A percentile compares a stretch with the other conserved stretches of the same genome.
Conservation (phyloP, 1,140 invertebrate genomes). For the Calycopis cecrops region DNA sequence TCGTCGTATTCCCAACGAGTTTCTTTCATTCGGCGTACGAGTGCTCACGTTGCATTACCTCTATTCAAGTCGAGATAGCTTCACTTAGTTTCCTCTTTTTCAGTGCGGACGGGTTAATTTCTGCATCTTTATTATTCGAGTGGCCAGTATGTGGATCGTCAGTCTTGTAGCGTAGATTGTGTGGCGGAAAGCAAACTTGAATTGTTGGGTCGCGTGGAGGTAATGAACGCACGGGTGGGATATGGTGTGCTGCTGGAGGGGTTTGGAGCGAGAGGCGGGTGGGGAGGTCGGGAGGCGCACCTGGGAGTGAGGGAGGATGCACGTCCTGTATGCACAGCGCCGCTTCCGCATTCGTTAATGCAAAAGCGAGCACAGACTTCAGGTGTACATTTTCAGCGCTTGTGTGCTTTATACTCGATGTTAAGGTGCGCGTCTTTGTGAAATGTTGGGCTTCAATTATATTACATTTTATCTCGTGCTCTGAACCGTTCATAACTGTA, state of each 20-base stretch:
- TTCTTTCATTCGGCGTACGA: slow-evolving; percentile 68
- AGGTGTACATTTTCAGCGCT: slow-evolving; percentile 73
- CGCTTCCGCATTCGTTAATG: slow-evolving; percentile 74
- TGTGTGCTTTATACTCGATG: slow-evolving; percentile 68
- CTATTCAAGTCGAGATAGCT: slow-evolving; percentile 70
- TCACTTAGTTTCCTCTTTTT: slow-evolving; percentile 74
- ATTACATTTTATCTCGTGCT: slow-evolving; percentile 59
- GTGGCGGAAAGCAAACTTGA: slow-evolving; percentile 72
- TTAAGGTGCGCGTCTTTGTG: slow-evolving; percentile 65
- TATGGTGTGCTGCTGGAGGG: slow-evolving; percentile 57
- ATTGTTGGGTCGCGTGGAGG: slow-evolving; percentile 70
- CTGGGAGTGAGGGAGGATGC: slow-evolving; percentile 45
- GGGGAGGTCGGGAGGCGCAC: slow-evolving; percentile 29
- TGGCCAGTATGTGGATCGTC: slow-evolving; percentile 60
- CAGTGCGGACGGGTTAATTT: slow-evolving; percentile 68
- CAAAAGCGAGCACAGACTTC: slow-evolving; percentile 71
- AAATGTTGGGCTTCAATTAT: slow-evolving; percentile 64
- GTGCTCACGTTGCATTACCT: slow-evolving; percentile 65
- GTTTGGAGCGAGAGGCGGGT: slow-evolving; percentile 54
- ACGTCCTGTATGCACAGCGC: slow-evolving; percentile 71
- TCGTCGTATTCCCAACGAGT: slow-evolving; percentile 51
- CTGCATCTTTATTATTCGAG: slow-evolving; percentile 74
- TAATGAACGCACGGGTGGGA: slow-evolving; percentile 71
- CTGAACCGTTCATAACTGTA: slow-evolving; percentile 20
- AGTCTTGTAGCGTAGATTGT: slow-evolving; percentile 66